Evolutionary conservation across 1,140 invertebrate genomes (phyloP).

Genomic region (Drosophila littoralis): DNA sequence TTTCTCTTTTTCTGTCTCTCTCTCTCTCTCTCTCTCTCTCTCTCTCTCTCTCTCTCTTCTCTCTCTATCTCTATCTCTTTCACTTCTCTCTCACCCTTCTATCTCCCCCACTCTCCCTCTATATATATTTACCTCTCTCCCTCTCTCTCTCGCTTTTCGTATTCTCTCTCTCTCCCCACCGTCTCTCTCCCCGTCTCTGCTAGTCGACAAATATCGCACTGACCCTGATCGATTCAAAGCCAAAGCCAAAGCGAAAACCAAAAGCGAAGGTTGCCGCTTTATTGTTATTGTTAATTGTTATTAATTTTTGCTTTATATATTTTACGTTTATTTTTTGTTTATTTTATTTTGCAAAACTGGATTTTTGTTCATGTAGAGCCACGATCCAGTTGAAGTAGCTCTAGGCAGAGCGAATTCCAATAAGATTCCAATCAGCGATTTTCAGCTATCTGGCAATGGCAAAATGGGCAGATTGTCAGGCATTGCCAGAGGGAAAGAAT

Average conservation of each 20-base stretch:
- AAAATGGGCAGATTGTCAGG: background rate
- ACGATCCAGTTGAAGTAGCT: slow-evolving; percentile 1
- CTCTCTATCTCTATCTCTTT: no score
- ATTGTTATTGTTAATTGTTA: slow-evolving; percentile 49
- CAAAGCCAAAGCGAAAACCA: slow-evolving; percentile 43
- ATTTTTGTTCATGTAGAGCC: background rate
- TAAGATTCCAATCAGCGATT: background rate
- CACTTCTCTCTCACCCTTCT: background rate
- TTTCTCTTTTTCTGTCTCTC: background rate
- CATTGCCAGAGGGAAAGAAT: no score
- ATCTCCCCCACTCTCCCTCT: background rate
- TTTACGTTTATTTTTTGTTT: background rate
- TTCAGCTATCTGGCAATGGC: background rate
- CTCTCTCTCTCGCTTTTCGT: background rate
- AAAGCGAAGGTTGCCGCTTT: slow-evolving; percentile 49
- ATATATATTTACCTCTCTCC: background rate
- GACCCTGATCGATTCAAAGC: slow-evolving; percentile 51
- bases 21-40: no score
- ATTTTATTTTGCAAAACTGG: slow-evolving; percentile 20
- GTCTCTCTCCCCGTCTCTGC: background rate
- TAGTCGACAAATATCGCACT: slow-evolving; percentile 25
- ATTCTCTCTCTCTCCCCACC: background rate
- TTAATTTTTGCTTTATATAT: slow-evolving; percentile 26
- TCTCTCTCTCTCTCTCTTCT: no score
- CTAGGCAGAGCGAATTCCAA: slow-evolving; percentile 1